Evolutionary conservation across 2,113 vertebrate species (phyloP), one percentile per base, ranked within the genome.

Genomic region (Entomyzon cyanotis): DNA sequence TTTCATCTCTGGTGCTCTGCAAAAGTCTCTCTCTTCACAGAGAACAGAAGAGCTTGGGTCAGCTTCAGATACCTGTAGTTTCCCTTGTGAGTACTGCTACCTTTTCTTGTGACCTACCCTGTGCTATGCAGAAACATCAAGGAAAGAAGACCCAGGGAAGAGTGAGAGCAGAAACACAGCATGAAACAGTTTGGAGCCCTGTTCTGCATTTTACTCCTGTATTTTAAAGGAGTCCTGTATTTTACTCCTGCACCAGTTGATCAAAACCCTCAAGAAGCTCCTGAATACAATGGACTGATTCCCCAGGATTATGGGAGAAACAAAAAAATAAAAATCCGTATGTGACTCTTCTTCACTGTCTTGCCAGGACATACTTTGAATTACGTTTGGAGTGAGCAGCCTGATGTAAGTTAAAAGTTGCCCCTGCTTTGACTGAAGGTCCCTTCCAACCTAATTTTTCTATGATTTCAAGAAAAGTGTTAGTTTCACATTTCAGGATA

Each of bases 221-320:
- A 52, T 88, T 92, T 75, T 94, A 90, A 88, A 76, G 30, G n/a
- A n/a, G n/a, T n/a, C n/a, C 15, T 64, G 13, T 5, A 39, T 76
- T 92, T 92, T 20, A 60, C 2, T 83, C 31, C 30, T 60, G 9
- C 10, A 47, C 28, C 10, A 60, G 17, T 76, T 82, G 44, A 60
- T 59, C 30, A 63, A 88, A 92, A 50, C 15, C 5, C 14, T 85
- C 33, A 55, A n/a, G 52, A 46, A 79, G 4, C 17, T 87, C 62
- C 39, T 53, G 82, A 87, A 74, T 71, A 12, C 21, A 74, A 39
- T 20, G 14, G 28, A 37, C 12, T 37, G 24, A 41, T 65, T 81
- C 42, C 11, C 87, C 33, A 71, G 33, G 37, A 37, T 20, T 15
- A 12, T 14, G 11, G n/a, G 28, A 70, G 19, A 88, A 84, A 87